These are phyloP conservation scores for Temnopleurus reevesii DNA, from an alignment of 53 echinoderm and acorn worm genomes.

Conservation along the genomic window DNA sequence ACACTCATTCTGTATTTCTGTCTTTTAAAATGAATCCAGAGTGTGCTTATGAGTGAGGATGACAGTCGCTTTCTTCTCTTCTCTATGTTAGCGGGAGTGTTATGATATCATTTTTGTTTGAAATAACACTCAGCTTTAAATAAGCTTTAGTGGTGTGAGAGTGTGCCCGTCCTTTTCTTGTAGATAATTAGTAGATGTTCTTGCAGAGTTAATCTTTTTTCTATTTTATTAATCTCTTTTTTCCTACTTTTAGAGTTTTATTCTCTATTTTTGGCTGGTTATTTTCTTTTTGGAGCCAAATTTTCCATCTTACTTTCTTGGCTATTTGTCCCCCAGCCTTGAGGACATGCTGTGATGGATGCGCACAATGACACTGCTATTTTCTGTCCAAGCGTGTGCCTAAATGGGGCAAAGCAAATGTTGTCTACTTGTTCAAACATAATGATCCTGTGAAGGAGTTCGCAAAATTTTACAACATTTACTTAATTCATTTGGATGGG, in stretches of 20 bases:
- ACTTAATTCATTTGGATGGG: too few relatives aligned
- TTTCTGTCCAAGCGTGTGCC: background rate
- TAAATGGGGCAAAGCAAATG: background rate
- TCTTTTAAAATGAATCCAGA: background rate
- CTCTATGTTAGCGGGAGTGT: background rate
- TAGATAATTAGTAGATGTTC: background rate
- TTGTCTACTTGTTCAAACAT: too few relatives aligned
- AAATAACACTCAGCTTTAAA: constrained; percentile 28
- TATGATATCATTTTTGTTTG: background rate
- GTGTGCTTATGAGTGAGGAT: background rate
- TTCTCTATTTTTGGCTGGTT: background rate
- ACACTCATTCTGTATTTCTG: background rate
- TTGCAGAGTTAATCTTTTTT: background rate
- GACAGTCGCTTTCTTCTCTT: background rate
- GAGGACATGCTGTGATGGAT: constrained; percentile 3
- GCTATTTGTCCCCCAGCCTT: background rate
- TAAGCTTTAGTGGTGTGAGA: constrained; percentile 6
- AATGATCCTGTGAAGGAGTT: too few relatives aligned
- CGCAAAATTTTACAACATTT: too few relatives aligned
- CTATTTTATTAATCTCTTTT: background rate
- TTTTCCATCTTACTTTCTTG: background rate
- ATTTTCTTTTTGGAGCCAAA: background rate
- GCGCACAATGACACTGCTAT: background rate
- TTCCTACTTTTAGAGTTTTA: constrained; percentile 1
- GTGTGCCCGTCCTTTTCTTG: background rate